Evolutionary conservation across 2,888 invertebrate genomes (phyloP).

Genomic region (Sphecodes monilicornis): DNA sequence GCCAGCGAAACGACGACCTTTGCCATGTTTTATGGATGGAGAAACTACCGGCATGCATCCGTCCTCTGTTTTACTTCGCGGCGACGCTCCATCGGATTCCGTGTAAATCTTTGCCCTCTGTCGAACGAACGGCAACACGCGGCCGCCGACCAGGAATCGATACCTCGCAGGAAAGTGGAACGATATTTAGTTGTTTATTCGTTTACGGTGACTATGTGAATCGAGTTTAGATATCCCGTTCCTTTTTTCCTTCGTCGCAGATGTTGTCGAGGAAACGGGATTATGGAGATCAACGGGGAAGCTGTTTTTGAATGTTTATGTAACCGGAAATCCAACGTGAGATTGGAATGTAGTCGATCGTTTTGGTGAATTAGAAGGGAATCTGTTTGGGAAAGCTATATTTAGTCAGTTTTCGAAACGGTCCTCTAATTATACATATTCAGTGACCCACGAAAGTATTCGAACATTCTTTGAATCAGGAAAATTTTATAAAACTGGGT

Average conservation of each 20-base stretch:
- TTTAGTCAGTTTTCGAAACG: not conserved
- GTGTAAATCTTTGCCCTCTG: not conserved
- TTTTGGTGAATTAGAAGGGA: not conserved
- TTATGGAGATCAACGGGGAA: not conserved
- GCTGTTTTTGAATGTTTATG: not conserved
- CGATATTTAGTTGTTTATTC: constrained; percentile 1
- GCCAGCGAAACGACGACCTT: constrained; percentile 56
- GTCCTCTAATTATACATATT: no score
- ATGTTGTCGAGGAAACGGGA: not conserved
- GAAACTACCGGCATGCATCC: constrained; percentile 46
- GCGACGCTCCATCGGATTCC: constrained; percentile 26
- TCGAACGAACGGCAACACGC: not conserved
- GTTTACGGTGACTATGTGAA: not conserved
- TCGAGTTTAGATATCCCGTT: not conserved
- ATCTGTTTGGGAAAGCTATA: not conserved
- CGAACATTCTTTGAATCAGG: no score
- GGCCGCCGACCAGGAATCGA: not conserved
- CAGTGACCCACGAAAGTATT: no score
- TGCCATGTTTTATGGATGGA: constrained; percentile 51
- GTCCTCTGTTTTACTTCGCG: not conserved
- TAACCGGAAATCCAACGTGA: not conserved
- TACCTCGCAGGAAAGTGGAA: constrained; percentile 6
- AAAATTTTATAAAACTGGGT: no score
- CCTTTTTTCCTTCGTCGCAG: not conserved
- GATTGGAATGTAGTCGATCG: not conserved